These are phyloP conservation scores for Brachionus paranguensis DNA, from an alignment of 1,140 invertebrate genomes.

Conservation along the genomic window DNA sequence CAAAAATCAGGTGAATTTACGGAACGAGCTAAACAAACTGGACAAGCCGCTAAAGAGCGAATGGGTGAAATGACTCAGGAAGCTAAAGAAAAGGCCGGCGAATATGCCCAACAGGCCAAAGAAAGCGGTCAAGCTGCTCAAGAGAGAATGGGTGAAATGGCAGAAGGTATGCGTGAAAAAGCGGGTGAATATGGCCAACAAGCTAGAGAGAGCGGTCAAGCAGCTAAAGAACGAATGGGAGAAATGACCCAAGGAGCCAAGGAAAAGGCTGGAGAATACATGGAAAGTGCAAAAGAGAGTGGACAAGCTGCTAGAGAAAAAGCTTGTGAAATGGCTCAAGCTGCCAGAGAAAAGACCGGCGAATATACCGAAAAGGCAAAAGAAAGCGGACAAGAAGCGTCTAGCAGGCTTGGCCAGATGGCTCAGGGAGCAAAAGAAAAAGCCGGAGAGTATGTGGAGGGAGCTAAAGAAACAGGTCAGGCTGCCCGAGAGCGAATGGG, in stretches of 20 bases:
- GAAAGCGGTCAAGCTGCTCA: not conserved
- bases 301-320: not conserved
- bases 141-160: not conserved
- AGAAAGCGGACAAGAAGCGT: not conserved
- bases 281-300: conserved; percentile 8
- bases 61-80: not conserved
- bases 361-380: not conserved
- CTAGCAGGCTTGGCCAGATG: not conserved
- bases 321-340: not conserved
- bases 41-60: not conserved
- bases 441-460: not conserved
- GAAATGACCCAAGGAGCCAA: not conserved
- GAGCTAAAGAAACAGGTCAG: not conserved
- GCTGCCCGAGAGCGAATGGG: not conserved
- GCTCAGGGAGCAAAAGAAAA: not conserved
- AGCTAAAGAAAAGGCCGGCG: not conserved
- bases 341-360: not conserved
- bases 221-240: not conserved
- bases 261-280: not conserved
- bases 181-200: not conserved
- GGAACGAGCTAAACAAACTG: conserved; percentile 1
- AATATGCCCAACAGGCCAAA: not conserved
- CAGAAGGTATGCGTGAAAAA: not conserved
- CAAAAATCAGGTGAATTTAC: not conserved
- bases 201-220: not conserved